Percentiles rank a stretch among this genome's conserved stretches.
Conservation (phyloP, 2,113 vertebrate genomes). For the Tichodroma muraria region DNA sequence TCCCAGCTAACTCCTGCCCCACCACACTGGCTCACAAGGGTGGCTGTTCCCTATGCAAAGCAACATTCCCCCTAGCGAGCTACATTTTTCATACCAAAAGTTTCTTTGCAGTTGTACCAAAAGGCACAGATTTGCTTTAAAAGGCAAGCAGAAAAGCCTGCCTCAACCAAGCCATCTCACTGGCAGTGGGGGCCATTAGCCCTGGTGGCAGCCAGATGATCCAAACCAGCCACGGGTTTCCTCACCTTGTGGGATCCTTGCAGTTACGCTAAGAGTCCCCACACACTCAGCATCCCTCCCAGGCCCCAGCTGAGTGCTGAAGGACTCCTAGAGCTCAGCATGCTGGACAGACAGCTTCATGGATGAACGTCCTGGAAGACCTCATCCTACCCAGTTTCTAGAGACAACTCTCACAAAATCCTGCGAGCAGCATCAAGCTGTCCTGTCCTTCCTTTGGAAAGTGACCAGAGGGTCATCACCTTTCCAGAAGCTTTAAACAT, state of each 20-base stretch:
- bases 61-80: fast-evolving
- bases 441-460: neutral
- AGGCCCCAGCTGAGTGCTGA: neutral
- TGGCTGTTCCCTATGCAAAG: neutral
- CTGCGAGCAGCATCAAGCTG: neutral
- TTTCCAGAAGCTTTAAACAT: neutral
- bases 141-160: neutral
- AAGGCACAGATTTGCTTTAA: neutral
- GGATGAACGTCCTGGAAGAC: neutral
- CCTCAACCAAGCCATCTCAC: neutral
- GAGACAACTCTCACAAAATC: neutral
- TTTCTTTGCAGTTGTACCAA: neutral
- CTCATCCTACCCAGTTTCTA: neutral
- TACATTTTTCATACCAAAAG: neutral
- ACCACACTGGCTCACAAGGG: neutral
- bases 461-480: neutral
- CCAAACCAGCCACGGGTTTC: fast-evolving
- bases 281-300: neutral
- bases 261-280: neutral
- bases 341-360: neutral
- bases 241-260: neutral
- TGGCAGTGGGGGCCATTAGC: neutral
- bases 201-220: neutral
- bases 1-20: neutral
- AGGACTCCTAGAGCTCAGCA: neutral